Conservation (phyloP, 2,888 invertebrate species). For the Cryptophagus acutangulus region DNA sequence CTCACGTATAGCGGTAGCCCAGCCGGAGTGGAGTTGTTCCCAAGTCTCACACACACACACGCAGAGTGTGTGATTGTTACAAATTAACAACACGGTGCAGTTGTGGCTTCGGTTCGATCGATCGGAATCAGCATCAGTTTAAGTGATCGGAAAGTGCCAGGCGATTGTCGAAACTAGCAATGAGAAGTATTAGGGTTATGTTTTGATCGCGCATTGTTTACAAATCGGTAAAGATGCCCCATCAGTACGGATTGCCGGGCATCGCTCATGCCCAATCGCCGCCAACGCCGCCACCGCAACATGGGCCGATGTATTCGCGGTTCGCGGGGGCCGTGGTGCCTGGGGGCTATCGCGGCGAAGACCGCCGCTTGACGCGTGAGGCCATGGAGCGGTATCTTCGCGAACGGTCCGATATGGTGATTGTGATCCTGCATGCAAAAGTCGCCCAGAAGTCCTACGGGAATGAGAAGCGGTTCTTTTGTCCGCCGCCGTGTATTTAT, state of each 20-base stretch:
- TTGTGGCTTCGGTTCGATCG: neutral
- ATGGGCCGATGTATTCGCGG: conserved; percentile 54
- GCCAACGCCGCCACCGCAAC: conserved; percentile 66
- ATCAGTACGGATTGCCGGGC: conserved; percentile 73
- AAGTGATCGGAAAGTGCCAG: neutral
- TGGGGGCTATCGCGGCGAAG: conserved; percentile 67
- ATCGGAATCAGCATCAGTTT: neutral
- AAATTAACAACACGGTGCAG: conserved; percentile 2
- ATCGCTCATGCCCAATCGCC: conserved; percentile 75
- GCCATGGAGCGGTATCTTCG: conserved; percentile 96
- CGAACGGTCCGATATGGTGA: conserved; percentile 91
- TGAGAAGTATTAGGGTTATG: neutral
- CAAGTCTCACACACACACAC: too few relatives aligned
- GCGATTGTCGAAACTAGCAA: neutral
- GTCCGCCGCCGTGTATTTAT: conserved; percentile 98
- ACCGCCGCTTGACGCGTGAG: conserved; percentile 79
- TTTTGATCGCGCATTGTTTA: neutral
- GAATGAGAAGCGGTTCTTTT: conserved; percentile 99
- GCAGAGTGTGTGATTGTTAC: conserved; percentile 16
- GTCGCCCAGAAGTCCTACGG: conserved; percentile 99
- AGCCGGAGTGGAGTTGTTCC: conserved; percentile 18
- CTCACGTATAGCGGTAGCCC: conserved; percentile 37
- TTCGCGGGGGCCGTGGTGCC: conserved; percentile 64
- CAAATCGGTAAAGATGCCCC: conserved; percentile 61
- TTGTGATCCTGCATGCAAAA: conserved; percentile 97